phyloP scores from a whole-genome alignment of 2,797 vertebrate species.

The Calcarius lapponicus region DNA sequence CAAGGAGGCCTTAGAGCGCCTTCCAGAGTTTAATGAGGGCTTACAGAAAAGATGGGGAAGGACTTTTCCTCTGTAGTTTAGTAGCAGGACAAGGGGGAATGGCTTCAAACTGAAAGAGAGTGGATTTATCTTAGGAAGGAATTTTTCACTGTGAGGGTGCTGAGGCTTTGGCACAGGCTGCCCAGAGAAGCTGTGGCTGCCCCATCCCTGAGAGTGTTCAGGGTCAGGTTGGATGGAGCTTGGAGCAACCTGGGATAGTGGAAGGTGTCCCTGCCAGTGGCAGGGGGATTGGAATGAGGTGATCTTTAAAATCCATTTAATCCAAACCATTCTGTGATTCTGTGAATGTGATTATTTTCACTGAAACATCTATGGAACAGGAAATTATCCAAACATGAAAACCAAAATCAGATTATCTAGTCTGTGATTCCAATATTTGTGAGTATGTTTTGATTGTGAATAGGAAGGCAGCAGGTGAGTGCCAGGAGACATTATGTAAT shows the following conservation, averaged over 20 bases:
- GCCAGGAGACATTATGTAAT: background rate
- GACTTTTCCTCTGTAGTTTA: no score
- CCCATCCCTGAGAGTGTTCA: background rate
- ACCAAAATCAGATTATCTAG: background rate
- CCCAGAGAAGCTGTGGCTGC: background rate
- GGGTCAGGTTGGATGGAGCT: background rate
- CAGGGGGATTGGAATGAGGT: rapidly evolving
- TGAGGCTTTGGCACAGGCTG: background rate
- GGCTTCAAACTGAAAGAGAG: no score
- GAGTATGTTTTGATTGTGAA: background rate
- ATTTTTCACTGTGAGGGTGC: no score
- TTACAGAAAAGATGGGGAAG: background rate
- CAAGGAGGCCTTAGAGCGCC: background rate
- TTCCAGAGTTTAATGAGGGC: background rate
- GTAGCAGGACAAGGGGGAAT: no score
- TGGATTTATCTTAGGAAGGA: no score
- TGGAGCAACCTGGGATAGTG: background rate
- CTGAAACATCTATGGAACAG: background rate
- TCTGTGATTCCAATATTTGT: background rate
- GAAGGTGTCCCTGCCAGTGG: background rate
- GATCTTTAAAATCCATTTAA: background rate
- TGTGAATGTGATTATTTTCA: background rate
- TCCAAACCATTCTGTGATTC: background rate
- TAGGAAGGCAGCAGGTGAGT: background rate
- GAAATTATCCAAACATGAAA: background rate